phyloP scores from a whole-genome alignment of 2,113 vertebrate genomes.

The Manacus vitellinus region DNA sequence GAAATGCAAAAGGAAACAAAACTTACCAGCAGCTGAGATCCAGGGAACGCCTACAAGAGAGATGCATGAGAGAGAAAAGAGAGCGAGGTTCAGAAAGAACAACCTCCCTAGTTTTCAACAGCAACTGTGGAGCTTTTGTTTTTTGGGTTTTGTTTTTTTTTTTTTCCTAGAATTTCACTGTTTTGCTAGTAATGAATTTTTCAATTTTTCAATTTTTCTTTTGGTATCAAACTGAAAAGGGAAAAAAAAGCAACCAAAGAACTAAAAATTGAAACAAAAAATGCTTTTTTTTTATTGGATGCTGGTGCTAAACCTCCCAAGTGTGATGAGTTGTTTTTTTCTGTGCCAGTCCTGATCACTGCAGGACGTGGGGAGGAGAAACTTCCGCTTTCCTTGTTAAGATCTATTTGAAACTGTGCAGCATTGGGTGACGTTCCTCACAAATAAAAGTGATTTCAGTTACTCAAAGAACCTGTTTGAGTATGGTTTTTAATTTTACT shows the following conservation, averaged over 20 bases:
- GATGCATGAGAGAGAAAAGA: conserved; percentile 21
- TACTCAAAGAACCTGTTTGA: neutral
- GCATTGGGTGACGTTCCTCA: conserved; percentile 68
- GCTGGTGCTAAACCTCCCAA: conserved; percentile 79
- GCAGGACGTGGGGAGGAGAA: conserved; percentile 68
- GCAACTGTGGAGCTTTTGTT: conserved; percentile 35
- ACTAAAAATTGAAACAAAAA: conserved; percentile 71
- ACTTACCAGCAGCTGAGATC: conserved; percentile 48
- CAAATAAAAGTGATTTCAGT: conserved; percentile 73
- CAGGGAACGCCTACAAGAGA: conserved; percentile 59
- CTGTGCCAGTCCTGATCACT: conserved; percentile 72
- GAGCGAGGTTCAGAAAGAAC: conserved; percentile 35
- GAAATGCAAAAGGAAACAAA: conserved; percentile 23
- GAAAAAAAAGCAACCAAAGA: conserved; percentile 65
- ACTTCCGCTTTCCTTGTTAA: conserved; percentile 70
- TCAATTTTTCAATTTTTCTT: conserved; percentile 39
- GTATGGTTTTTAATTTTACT: neutral
- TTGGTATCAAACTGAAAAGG: conserved; percentile 65
- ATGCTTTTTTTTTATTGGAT: conserved; percentile 74
- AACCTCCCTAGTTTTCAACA: conserved; percentile 68
- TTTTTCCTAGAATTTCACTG: conserved; percentile 66
- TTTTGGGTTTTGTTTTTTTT: neutral
- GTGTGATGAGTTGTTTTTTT: conserved; percentile 69
- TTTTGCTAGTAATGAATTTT: conserved; percentile 65
- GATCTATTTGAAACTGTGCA: conserved; percentile 72